Conservation (phyloP, 2,888 invertebrate genomes). For the Lamellibrachia satsuma region DNA sequence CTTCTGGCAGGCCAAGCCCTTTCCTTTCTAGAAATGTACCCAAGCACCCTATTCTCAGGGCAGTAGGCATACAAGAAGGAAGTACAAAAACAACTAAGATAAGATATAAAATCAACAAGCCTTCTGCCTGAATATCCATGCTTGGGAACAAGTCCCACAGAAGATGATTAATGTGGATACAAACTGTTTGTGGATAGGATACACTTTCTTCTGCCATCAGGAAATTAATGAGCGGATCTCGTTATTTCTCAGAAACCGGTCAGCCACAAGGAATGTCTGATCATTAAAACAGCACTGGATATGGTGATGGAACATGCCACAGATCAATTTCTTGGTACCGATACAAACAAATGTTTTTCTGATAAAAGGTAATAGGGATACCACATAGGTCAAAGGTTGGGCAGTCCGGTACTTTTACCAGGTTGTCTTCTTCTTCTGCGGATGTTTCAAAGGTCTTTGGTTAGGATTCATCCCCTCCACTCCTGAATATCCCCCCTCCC, state of each 20-base stretch:
- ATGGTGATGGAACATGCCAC: no score
- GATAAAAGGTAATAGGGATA: not conserved
- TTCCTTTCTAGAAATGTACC: not conserved
- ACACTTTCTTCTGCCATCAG: not conserved
- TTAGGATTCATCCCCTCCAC: no score
- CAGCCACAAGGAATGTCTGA: not conserved
- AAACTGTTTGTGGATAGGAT: not conserved
- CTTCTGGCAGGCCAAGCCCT: not conserved
- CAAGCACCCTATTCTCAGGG: not conserved
- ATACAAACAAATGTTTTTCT: not conserved
- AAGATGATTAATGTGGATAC: not conserved
- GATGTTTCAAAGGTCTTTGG: no score
- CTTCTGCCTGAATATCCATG: not conserved
- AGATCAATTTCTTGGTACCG: not conserved
- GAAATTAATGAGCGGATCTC: not conserved
- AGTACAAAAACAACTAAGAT: not conserved
- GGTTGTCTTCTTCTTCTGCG: not conserved
- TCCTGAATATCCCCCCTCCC: no score
- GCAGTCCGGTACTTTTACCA: not conserved
- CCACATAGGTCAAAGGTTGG: not conserved
- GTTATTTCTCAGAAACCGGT: not conserved
- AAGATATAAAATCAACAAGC: not conserved
- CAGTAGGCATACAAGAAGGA: not conserved
- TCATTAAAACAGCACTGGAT: no score
- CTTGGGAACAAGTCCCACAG: not conserved